Percentiles rank a stretch among this genome's conserved stretches.
These are phyloP conservation scores for Chironex yamaguchii DNA, from an alignment of 30 jellyfish, hydroid and myxozoan species.

Conservation along the genomic window DNA sequence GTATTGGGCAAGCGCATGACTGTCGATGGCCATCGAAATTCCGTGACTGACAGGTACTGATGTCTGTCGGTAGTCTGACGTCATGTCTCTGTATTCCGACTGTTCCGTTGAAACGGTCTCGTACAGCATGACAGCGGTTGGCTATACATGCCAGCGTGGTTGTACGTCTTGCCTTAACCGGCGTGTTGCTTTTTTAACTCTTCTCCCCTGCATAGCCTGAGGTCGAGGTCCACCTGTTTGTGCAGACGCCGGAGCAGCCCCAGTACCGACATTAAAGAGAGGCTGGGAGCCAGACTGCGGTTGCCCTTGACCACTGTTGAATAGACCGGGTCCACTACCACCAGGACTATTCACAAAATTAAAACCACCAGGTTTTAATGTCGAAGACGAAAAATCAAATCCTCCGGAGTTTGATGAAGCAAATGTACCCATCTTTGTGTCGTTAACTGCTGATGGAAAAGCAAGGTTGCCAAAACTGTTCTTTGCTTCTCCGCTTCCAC, in stretches of 20 bases:
- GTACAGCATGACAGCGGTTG: too few relatives aligned
- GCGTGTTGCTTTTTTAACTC: background rate
- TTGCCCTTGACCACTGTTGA: background rate
- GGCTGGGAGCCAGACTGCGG: background rate
- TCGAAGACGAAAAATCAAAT: background rate
- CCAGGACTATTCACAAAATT: background rate
- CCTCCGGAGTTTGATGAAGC: background rate
- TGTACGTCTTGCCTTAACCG: too few relatives aligned
- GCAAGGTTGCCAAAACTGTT: background rate
- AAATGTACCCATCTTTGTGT: background rate
- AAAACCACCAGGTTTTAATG: background rate
- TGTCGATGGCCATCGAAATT: too few relatives aligned
- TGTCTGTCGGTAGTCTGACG: too few relatives aligned
- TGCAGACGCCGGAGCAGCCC: background rate
- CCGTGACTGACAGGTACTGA: too few relatives aligned
- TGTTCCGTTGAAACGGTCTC: too few relatives aligned
- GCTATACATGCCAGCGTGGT: too few relatives aligned
- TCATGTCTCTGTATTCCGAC: too few relatives aligned
- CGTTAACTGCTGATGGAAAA: background rate
- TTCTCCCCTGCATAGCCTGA: background rate
- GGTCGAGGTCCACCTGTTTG: background rate
- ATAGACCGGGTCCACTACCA: background rate
- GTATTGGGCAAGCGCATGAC: too few relatives aligned
- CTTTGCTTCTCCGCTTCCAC: background rate
- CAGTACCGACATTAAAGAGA: background rate